A percentile compares a stretch with the other conserved stretches of the same genome.
Conservation (phyloP, 2,113 vertebrate genomes). For the Ptilorrhoa leucosticta region DNA sequence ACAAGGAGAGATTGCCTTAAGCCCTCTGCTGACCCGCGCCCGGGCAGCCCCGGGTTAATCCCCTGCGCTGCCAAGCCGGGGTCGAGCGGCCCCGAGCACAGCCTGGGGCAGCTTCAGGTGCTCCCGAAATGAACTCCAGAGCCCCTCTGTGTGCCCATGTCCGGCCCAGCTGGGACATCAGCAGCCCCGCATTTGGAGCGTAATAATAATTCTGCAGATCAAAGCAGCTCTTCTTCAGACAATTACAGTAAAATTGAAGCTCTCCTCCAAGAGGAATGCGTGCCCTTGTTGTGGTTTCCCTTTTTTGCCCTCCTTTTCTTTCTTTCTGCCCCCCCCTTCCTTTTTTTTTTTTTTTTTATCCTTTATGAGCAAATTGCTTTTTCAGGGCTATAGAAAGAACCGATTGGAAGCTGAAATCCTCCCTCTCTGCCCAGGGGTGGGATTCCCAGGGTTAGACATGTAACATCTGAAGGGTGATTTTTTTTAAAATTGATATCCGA, state of each 20-base stretch:
- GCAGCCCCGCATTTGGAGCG: constrained; percentile 48
- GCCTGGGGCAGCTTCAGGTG: not conserved
- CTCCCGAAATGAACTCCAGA: not conserved
- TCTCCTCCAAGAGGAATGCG: constrained; percentile 70
- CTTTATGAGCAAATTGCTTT: constrained; percentile 81
- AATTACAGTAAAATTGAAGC: constrained; percentile 80
- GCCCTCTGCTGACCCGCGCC: not conserved
- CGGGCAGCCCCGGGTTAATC: fast-evolving
- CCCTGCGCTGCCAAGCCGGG: not conserved
- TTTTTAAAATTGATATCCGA: constrained; percentile 77
- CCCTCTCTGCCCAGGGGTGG: constrained; percentile 75
- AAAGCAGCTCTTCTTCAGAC: constrained; percentile 78
- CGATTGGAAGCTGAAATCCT: constrained; percentile 77
- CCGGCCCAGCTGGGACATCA: constrained; percentile 70
- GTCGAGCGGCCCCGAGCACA: fast-evolving
- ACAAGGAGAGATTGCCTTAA: not conserved
- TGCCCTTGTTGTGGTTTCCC: constrained; percentile 71
- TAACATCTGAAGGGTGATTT: constrained; percentile 78
- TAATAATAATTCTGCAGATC: constrained; percentile 76
- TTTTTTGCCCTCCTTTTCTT: constrained; percentile 54
- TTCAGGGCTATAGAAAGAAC: constrained; percentile 76
- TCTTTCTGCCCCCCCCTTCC: not conserved
- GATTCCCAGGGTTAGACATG: constrained; percentile 73
- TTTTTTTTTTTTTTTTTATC: constrained; percentile 38
- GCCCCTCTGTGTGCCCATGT: not conserved